Evolutionary conservation across 2,797 vertebrate species (phyloP).

Genomic region (Labroides dimidiatus): DNA sequence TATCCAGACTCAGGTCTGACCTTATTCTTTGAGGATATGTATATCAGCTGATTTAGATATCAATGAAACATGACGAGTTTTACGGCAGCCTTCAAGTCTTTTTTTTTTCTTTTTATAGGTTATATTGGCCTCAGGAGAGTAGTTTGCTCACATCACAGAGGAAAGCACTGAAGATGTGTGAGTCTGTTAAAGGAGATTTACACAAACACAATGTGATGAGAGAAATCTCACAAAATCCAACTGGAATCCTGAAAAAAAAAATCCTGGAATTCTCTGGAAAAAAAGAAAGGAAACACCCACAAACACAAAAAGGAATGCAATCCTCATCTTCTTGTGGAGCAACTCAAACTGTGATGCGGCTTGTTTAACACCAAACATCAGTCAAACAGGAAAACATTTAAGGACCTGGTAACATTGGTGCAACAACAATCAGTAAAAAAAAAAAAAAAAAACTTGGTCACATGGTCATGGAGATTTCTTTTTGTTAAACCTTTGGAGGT

Average conservation of each 20-base stretch:
- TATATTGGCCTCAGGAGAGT: slow-evolving; percentile 38
- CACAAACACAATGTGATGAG: slow-evolving; percentile 21
- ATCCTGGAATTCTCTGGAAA: slow-evolving; percentile 67
- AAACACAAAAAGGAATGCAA: slow-evolving; percentile 78
- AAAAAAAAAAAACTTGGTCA: slow-evolving; percentile 66
- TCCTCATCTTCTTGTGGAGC: slow-evolving; percentile 42
- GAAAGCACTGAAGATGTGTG: slow-evolving; percentile 24
- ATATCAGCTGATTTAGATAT: too few relatives aligned
- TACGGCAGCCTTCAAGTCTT: slow-evolving; percentile 32
- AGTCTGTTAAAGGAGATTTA: slow-evolving; percentile 30
- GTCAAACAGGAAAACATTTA: slow-evolving; percentile 42
- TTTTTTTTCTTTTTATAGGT: neutral
- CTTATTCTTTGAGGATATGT: neutral
- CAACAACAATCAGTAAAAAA: slow-evolving; percentile 20
- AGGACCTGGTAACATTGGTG: slow-evolving; percentile 31
- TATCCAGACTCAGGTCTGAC: slow-evolving; percentile 24
- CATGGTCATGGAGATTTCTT: slow-evolving; percentile 41
- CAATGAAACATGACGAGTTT: slow-evolving; percentile 21
- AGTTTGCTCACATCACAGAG: slow-evolving; percentile 47
- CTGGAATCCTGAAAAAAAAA: slow-evolving; percentile 67
- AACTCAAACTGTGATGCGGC: slow-evolving; percentile 36
- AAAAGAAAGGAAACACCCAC: slow-evolving; percentile 36
- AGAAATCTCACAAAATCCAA: slow-evolving; percentile 40
- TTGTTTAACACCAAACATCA: slow-evolving; percentile 38
- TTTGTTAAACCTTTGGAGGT: slow-evolving; percentile 12